These are phyloP conservation scores for Malurus splendens DNA, from an alignment of 2,797 vertebrate species.

Conservation along the genomic window DNA sequence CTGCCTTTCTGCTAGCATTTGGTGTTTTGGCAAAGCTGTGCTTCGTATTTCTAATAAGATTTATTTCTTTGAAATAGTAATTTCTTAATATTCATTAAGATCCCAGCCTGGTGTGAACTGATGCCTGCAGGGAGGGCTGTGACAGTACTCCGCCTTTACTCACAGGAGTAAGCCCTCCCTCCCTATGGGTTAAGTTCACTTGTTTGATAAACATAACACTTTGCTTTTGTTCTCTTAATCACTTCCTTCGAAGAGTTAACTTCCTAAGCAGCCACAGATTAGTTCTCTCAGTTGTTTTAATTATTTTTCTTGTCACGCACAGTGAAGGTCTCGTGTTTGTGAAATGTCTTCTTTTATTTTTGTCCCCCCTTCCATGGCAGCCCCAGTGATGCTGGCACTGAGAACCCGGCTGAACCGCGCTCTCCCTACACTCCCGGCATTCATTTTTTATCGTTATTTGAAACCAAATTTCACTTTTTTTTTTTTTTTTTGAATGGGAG, in stretches of 20 bases:
- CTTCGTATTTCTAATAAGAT: not conserved
- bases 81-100: not conserved
- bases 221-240: conserved; percentile 34
- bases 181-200: not conserved
- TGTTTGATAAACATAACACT: conserved; percentile 34
- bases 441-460: not conserved
- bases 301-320: conserved; percentile 75
- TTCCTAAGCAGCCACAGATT: conserved; percentile 54
- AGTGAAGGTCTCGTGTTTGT: conserved; percentile 65
- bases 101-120: not conserved
- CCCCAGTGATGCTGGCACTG: conserved; percentile 52
- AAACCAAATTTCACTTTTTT: not conserved
- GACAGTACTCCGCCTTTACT: not conserved
- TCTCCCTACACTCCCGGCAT: not conserved
- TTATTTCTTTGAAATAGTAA: not conserved
- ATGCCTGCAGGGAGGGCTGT: not conserved
- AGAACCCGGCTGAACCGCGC: conserved; percentile 42
- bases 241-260: conserved; percentile 71
- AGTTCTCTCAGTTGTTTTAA: conserved; percentile 65
- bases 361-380: conserved; percentile 21
- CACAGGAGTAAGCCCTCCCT: not conserved
- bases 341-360: conserved; percentile 43
- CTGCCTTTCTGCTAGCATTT: not conserved
- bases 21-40: not conserved
- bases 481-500: not conserved